Evolutionary conservation across 2,797 vertebrate species (phyloP).

Genomic region (Lates japonicus): DNA sequence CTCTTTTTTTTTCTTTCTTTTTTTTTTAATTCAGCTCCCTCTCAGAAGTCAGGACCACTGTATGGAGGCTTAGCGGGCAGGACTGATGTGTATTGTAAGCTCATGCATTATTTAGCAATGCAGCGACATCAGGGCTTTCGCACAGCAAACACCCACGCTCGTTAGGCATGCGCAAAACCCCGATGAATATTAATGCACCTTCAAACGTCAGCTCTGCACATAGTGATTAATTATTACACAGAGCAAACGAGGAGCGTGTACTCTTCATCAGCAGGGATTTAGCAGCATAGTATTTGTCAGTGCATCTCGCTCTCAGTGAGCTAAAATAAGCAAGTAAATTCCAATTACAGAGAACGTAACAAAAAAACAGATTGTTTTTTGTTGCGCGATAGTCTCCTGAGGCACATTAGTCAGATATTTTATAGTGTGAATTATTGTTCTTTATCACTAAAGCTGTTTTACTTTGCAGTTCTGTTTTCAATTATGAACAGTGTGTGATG

Average conservation of each 20-base stretch:
- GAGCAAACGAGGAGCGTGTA: slow-evolving; percentile 52
- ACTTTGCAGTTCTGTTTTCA: neutral
- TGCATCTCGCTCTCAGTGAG: slow-evolving; percentile 10
- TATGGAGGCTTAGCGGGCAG: slow-evolving; percentile 20
- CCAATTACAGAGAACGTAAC: slow-evolving; percentile 7
- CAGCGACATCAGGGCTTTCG: slow-evolving; percentile 53
- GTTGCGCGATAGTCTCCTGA: slow-evolving; percentile 14
- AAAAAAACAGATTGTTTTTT: slow-evolving; percentile 14
- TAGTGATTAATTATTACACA: slow-evolving; percentile 63
- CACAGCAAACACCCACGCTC: slow-evolving; percentile 56
- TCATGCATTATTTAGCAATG: slow-evolving; percentile 74
- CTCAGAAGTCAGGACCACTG: slow-evolving; percentile 24
- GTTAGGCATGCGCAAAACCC: slow-evolving; percentile 54
- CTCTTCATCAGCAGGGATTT: slow-evolving; percentile 45
- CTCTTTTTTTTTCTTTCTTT: neutral
- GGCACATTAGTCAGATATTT: slow-evolving; percentile 14
- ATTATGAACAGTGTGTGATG: neutral
- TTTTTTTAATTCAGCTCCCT: slow-evolving; percentile 17
- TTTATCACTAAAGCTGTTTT: neutral
- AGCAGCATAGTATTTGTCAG: slow-evolving; percentile 26
- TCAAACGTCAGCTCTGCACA: slow-evolving; percentile 56
- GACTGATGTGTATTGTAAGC: slow-evolving; percentile 50
- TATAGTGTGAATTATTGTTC: neutral
- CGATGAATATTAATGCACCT: slow-evolving; percentile 70
- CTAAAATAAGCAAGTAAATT: slow-evolving; percentile 1